A percentile compares a stretch with the other conserved stretches of the same genome.
These are phyloP conservation scores for Pitangus sulphuratus DNA, from an alignment of 2,797 vertebrate genomes.

Conservation along the genomic window DNA sequence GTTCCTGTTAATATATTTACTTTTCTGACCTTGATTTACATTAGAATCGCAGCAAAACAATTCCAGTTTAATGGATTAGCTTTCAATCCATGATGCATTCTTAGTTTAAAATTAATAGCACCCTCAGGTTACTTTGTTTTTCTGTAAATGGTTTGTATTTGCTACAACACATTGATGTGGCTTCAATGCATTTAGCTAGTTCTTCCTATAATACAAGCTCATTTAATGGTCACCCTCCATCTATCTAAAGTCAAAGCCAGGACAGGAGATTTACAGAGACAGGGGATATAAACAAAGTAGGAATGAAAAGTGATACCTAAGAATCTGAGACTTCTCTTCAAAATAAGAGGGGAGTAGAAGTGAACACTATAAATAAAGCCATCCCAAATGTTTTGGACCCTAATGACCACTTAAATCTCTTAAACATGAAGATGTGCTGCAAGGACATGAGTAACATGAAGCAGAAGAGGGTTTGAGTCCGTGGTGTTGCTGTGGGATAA, in stretches of 20 bases:
- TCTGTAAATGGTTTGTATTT: conserved; percentile 19
- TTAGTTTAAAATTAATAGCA: conserved; percentile 69
- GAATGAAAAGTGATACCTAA: background rate
- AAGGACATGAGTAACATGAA: background rate
- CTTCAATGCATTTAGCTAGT: background rate
- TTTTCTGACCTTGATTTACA: conserved; percentile 65
- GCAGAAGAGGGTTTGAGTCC: background rate
- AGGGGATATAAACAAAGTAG: background rate
- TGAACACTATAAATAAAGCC: background rate
- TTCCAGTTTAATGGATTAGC: conserved; percentile 54
- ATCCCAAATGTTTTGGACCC: background rate
- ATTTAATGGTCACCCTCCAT: background rate
- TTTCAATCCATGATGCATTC: conserved; percentile 7
- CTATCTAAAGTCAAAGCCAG: background rate
- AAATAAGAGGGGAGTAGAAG: background rate
- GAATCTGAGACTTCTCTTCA: background rate
- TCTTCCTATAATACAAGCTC: background rate
- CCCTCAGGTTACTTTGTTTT: conserved; percentile 44
- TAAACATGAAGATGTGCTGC: background rate
- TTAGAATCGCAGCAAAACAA: conserved; percentile 53
- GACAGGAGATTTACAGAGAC: background rate
- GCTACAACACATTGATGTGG: background rate
- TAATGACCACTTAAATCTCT: background rate
- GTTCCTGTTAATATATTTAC: conserved; percentile 26
- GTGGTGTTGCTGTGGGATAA: background rate